Base-by-base conservation (phyloP, 2,797 vertebrate genomes). In the Brachyrhaphis roseni region DNA sequence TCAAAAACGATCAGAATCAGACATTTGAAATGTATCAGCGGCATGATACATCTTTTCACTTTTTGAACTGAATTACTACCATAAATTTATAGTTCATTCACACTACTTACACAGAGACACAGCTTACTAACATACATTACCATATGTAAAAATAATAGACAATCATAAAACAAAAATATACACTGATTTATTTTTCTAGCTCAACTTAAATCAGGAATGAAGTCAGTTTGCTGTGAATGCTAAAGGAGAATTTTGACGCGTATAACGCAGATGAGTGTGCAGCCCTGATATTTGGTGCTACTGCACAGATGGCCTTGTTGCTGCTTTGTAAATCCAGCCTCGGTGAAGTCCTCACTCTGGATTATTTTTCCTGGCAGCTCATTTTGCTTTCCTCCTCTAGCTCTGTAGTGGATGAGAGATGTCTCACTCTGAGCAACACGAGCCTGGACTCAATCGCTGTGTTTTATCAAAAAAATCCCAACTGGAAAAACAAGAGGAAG, bases 351-450 rank as follows among this genome's bases (percentile, higher is more conserved):
- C 53, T 75, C 51, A 59, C 39, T 53, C 36, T 57, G 53, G 53
- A 75, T 75, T 59, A 75, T 45, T 57, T 57, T 59, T 28, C 12
- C 53, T 75, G 74, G 74, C 53, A 57, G 51, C 23, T 41, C 55
- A 1, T 57, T 59, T 59, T 31, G 2, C 15, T 18, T 31, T 28
- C 64, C 8, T 41, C 36, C 36, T 68, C 64, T 41, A 73, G 47
- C 72, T 51, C 28, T 34, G 5, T 10, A 51, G 46, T 36, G 16
- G 5, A 1, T 23, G 3, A 41, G 5, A 41, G 26, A 57, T 31
- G 36, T 45, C 26, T 43, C 26, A 15, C 26, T 57, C 41, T 43
- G 53, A 75, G 26, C 64, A 16, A 5, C 26, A 2, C 23, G 1
- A 53, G 73, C 13, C 1, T 12, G 3, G 51, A 57, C 23, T 41